These are phyloP conservation scores for Anthopleura xanthogrammica DNA, from an alignment of 92 coral and sea anemone species.

Conservation along the genomic window DNA sequence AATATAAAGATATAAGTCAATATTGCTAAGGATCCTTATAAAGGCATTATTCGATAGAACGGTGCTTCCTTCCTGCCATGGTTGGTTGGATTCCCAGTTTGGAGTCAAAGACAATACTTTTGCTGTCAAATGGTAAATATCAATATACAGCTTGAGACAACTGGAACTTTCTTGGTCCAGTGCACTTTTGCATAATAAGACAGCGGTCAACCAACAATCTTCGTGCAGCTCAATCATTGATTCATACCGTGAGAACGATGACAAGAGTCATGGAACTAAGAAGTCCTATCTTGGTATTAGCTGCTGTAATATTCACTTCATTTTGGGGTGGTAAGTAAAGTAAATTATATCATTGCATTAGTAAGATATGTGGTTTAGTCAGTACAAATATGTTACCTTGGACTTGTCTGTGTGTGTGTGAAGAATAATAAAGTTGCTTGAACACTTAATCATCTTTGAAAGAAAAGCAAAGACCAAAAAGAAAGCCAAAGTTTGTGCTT, in stretches of 20 bases:
- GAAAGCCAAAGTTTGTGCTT: neutral
- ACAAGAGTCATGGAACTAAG: conserved; percentile 23
- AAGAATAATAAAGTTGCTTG: neutral
- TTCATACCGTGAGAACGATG: conserved; percentile 8
- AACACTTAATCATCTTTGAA: conserved; percentile 2
- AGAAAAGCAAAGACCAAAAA: neutral
- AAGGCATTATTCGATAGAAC: conserved; percentile 10
- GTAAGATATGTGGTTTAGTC: neutral
- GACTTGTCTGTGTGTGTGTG: neutral
- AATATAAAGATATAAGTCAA: conserved; percentile 23
- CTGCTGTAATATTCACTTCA: conserved; percentile 2
- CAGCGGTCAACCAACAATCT: conserved; percentile 28
- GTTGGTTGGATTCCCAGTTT: conserved; percentile 8
- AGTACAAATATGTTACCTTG: neutral
- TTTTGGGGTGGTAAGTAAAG: conserved; percentile 32
- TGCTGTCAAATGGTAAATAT: conserved; percentile 19
- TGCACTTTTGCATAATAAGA: conserved; percentile 26
- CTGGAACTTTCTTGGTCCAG: conserved; percentile 30
- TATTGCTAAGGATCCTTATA: conserved; percentile 21
- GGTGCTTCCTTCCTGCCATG: conserved; percentile 24
- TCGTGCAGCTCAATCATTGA: neutral
- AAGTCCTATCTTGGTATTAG: neutral
- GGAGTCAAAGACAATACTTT: conserved; percentile 2
- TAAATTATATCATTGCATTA: neutral
- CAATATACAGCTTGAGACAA: conserved; percentile 5